Base-by-base conservation (phyloP, 2,113 vertebrate species). In the Phaethornis superciliosus region DNA sequence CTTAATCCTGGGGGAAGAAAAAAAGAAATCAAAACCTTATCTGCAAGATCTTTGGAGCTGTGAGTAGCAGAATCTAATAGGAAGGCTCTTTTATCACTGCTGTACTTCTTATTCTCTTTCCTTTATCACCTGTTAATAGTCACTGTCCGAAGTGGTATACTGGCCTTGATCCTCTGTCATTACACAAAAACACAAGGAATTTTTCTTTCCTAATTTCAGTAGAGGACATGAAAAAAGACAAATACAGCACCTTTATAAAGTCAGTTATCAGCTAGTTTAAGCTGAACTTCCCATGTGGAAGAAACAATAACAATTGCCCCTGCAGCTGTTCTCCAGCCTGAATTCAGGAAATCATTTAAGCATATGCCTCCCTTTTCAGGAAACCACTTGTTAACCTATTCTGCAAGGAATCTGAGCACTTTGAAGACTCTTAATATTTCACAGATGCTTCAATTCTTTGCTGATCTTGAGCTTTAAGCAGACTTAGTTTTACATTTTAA, bases 1-100 rank as follows among this genome's bases (percentile, higher is more conserved):
- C 46, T 98, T 96, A 94, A 98, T 96, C 86, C 98, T 98, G 11
- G 2, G 10, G 20, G 12, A 85, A 7, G 21, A 6, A 49, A 63
- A 51, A 63, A 56, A 55, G 37, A 55, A 5, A 32, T 27, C 12
- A n/a, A 70, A 78, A 67, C 44, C 44, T 47, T 2, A 28, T 63
- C 22, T 35, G 33, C 51, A 86, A 58, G 20, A 69, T 69, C 59
- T 80, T 49, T 52, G 22, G 44, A 76, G 35, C 8, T 76, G 27
- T 65, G 26, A 2, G 1, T 79, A 71, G 28, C 49, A 80, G 18
- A 85, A 77, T 72, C 20, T 72, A 67, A 54, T 19, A 85, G 16
- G 40, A 40, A 83, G 19, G 51, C 44, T 62, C n/a, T 65, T 88
- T 35, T 58, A 58, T 52, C 40, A 22, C 17, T 80, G 40, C 30